Evolutionary conservation across 2,888 invertebrate species (phyloP), one percentile per base, ranked within the genome.

Genomic region (Lasiommata megera): DNA sequence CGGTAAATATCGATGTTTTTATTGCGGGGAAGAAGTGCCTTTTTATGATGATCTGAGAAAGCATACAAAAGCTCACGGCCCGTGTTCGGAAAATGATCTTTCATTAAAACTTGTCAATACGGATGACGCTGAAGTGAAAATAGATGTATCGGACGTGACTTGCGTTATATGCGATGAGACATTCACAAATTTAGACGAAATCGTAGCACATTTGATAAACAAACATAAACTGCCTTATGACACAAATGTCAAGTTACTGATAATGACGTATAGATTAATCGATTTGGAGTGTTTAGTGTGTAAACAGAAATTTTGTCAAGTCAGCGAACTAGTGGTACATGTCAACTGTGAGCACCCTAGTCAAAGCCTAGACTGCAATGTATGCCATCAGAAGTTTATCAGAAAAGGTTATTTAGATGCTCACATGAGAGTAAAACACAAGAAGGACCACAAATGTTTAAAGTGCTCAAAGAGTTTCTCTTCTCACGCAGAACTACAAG

Each of bases 1-100:
- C 0, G 79, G 80, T 0, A 84, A 82, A 72, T 85, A 80, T 60
- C 66, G 84, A 61, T 88, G 88, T 60, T 88, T 84, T 69, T 87
- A 81, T 69, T 88, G 88, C 56, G 84, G 83, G 1, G 74, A 78
- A 14, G 78, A 80, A 63, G 60, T 76, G 8, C 60, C 68, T 0
- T 67, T 71, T 18, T 76, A 76, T 56, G 61, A 66, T 28, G 67
- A 71, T 34, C 67, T 88, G 14, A 72, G 72, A 55, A 73, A 74
- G 29, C 88, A 88, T 52, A 84, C 82, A 0, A 70, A 73, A 60
- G 65, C 67, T 0, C 88, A 88, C 60, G 80, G 83, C 1, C 62
- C 64, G 0, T 82, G 81, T 57, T 68, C 73, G 1, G 74, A 75
- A 5, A 70, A 62, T 16, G 79, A 85, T 50, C 71, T 77, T 12